Evolutionary conservation across 2,113 vertebrate species (phyloP).

Genomic region (Gymnarchus niloticus): DNA sequence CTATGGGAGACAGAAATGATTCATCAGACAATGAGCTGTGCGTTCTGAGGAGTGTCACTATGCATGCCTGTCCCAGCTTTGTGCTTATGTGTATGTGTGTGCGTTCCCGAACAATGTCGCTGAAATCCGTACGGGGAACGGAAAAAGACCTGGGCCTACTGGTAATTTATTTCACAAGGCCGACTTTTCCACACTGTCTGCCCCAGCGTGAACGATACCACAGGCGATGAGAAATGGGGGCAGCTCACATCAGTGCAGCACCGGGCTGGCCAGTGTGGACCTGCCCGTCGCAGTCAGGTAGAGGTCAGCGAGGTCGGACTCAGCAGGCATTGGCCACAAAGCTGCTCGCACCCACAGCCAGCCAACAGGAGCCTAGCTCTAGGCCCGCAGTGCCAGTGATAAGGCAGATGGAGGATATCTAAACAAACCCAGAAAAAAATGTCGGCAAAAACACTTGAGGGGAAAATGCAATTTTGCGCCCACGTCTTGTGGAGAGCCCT

Average conservation of each 20-base stretch:
- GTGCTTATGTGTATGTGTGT: neutral
- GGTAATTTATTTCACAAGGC: neutral
- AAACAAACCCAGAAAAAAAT: neutral
- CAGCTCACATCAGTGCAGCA: slow-evolving; percentile 33
- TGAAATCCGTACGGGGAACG: neutral
- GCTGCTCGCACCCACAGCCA: slow-evolving; percentile 47
- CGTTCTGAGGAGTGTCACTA: too few species aligned
- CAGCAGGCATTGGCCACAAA: slow-evolving; percentile 45
- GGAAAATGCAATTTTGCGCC: neutral
- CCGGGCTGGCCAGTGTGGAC: slow-evolving; percentile 25
- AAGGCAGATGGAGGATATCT: neutral
- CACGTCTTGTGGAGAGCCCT: neutral
- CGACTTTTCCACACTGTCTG: neutral
- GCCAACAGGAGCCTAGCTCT: slow-evolving; percentile 26
- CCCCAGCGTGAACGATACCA: slow-evolving; percentile 2
- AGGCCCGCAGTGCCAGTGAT: neutral
- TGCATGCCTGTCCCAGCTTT: too few species aligned
- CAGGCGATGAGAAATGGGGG: slow-evolving; percentile 46
- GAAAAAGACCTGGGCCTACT: neutral
- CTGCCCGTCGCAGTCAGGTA: slow-evolving; percentile 46
- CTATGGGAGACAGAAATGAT: too few species aligned
- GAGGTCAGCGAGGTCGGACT: slow-evolving; percentile 54
- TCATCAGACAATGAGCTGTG: too few species aligned
- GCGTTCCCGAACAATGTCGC: neutral
- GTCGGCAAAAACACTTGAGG: neutral